These are phyloP conservation scores for Catocala nupta DNA, from an alignment of 2,888 invertebrate species.

Conservation along the genomic window DNA sequence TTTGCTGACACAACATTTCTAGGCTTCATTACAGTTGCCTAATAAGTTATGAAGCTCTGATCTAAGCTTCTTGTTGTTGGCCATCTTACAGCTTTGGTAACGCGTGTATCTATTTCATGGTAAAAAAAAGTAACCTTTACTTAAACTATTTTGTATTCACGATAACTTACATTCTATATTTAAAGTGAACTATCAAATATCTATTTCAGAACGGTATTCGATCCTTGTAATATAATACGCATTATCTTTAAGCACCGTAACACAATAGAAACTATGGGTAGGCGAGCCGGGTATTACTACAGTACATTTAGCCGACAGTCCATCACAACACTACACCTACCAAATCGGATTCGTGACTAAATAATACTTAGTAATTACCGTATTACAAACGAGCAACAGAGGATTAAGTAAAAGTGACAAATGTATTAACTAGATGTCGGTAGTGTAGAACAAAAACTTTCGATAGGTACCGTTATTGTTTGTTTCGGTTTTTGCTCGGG, in stretches of 20 bases:
- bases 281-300: neutral
- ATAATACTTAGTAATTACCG: constrained; percentile 21
- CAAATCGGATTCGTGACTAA: constrained; percentile 2
- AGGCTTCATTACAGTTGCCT: no score
- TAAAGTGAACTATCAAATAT: no score
- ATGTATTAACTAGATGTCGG: constrained; percentile 26
- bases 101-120: no score
- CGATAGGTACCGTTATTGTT: constrained; percentile 37
- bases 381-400: constrained; percentile 28
- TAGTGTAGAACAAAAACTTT: constrained; percentile 16
- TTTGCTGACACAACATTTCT: no score
- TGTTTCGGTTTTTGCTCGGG: constrained; percentile 21
- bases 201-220: no score
- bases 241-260: constrained; percentile 2
- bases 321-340: constrained; percentile 6
- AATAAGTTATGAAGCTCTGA: no score
- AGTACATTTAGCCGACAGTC: neutral
- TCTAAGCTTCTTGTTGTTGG: no score
- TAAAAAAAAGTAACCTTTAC: no score
- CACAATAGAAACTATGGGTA: neutral
- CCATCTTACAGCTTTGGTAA: no score
- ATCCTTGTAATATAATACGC: no score
- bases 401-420: constrained; percentile 39
- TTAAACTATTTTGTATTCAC: no score
- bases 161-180: no score